Conservation (phyloP, 2,797 vertebrate genomes). For the Propithecus deckenii region DNA sequence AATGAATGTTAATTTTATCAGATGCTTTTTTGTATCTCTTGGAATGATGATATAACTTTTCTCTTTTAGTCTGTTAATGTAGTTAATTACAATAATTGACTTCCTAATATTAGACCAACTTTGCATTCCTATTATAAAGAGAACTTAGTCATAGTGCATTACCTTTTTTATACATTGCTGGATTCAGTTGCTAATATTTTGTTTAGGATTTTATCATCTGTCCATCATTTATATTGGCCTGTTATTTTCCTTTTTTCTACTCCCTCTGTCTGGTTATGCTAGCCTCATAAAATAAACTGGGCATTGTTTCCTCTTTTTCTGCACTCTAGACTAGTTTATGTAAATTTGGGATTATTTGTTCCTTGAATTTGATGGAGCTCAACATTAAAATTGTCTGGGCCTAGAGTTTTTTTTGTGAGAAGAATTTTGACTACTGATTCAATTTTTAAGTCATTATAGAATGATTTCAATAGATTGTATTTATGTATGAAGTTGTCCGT, state of each 20-base stretch:
- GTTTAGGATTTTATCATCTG: background rate
- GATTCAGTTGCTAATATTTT: background rate
- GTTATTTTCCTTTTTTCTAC: background rate
- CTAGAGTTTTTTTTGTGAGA: slow-evolving; percentile 24
- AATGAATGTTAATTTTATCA: slow-evolving; percentile 10
- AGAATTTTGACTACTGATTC: background rate
- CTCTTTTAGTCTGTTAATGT: background rate
- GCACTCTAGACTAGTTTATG: background rate
- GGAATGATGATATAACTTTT: background rate
- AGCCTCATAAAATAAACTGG: background rate
- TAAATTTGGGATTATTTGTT: slow-evolving; percentile 1
- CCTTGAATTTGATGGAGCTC: background rate
- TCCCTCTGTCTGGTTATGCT: background rate
- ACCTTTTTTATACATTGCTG: background rate
- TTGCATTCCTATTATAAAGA: background rate
- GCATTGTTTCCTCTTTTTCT: background rate
- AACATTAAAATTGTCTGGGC: background rate
- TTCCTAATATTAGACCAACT: background rate
- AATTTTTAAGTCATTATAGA: background rate
- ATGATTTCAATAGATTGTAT: background rate
- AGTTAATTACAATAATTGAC: background rate
- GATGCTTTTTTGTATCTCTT: slow-evolving; percentile 34
- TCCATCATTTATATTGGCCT: background rate
- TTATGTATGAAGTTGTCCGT: background rate
- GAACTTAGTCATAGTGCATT: background rate